Evolutionary conservation across 2,888 invertebrate genomes (phyloP).

Genomic region (Trachelus troglodyta): DNA sequence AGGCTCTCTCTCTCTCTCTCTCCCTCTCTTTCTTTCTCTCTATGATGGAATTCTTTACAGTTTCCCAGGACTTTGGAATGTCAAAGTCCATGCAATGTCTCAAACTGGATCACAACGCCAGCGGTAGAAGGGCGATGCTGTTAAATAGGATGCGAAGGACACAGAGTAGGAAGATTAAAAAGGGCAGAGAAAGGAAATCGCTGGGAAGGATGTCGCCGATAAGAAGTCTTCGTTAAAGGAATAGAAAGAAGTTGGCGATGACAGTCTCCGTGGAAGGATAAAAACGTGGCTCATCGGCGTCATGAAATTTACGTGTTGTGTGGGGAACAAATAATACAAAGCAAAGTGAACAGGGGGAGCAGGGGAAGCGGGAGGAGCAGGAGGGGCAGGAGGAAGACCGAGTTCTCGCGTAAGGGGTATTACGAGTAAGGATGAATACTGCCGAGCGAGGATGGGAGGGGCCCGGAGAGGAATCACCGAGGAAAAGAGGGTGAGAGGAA

Average conservation of each 20-base stretch:
- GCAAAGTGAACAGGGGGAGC: constrained; percentile 25
- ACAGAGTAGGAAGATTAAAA: no score
- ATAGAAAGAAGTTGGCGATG: background rate
- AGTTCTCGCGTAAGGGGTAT: background rate
- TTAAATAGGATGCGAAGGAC: no score
- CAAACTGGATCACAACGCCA: no score
- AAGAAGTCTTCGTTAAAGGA: background rate
- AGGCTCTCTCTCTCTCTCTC: no score
- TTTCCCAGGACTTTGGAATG: no score
- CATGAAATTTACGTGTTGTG: constrained; percentile 25
- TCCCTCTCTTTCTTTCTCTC: no score
- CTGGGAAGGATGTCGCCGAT: constrained; percentile 9
- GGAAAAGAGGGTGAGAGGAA: background rate
- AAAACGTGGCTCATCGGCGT: background rate
- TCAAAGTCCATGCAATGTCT: no score
- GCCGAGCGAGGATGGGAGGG: no score
- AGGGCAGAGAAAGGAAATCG: constrained; percentile 17
- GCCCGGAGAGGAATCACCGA: background rate
- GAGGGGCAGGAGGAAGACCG: constrained; percentile 20
- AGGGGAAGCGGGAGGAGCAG: constrained; percentile 22
- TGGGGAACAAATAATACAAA: constrained; percentile 32
- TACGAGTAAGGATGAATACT: no score
- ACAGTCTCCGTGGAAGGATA: background rate
- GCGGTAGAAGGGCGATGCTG: no score
- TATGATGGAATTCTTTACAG: no score